These are phyloP conservation scores for Prosapia bicincta DNA, from an alignment of 2,888 invertebrate species.

Conservation along the genomic window DNA sequence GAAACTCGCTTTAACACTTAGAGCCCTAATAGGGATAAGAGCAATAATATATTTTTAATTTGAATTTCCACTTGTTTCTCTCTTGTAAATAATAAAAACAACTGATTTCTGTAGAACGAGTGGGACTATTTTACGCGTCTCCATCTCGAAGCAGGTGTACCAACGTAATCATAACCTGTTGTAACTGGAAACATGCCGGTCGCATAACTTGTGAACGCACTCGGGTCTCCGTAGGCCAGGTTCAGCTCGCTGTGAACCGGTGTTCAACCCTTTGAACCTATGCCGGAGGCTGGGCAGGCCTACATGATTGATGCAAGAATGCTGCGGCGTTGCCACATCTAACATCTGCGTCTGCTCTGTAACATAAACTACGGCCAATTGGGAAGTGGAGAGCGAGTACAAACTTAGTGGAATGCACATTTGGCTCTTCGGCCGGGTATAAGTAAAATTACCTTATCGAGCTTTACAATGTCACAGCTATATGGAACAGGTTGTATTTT, in stretches of 20 bases:
- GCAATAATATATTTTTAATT: no score
- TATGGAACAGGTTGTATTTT: no score
- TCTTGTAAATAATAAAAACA: no score
- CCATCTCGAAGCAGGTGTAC: neutral
- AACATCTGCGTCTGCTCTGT: neutral
- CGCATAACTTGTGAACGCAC: neutral
- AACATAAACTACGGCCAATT: neutral
- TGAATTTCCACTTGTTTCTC: no score
- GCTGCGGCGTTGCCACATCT: neutral
- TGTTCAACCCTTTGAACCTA: slow-evolving; percentile 2
- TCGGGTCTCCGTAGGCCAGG: neutral
- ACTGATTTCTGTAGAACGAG: no score
- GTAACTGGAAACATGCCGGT: neutral
- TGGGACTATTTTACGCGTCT: no score
- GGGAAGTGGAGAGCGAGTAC: neutral
- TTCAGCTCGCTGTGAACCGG: neutral
- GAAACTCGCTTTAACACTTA: no score
- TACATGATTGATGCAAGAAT: neutral
- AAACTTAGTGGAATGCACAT: neutral
- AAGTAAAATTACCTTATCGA: no score
- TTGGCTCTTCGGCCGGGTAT: no score
- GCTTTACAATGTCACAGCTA: no score
- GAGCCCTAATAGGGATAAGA: no score
- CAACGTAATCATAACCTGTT: neutral
- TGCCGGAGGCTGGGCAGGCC: neutral